Conservation (phyloP, 2,888 invertebrate species). For the Rhogogaster chlorosoma region DNA sequence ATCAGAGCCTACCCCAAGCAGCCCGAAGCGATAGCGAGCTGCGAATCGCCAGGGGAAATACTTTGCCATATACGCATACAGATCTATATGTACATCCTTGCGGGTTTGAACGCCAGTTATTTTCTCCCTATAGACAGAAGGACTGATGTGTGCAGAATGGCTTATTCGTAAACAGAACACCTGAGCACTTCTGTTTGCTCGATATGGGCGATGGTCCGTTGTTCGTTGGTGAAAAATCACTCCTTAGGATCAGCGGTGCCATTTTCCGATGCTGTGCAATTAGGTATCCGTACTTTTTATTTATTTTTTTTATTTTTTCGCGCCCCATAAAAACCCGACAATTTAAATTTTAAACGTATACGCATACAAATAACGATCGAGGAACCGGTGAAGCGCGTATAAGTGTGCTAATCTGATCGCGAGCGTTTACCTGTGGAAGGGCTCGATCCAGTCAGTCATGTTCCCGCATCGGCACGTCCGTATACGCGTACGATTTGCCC, state of each 20-base stretch:
- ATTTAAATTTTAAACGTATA: neutral
- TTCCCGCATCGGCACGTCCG: neutral
- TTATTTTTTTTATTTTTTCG: neutral
- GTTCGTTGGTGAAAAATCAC: neutral
- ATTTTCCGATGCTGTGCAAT: conserved; percentile 5
- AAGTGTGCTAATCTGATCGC: neutral
- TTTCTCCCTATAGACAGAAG: conserved; percentile 46
- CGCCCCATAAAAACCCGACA: neutral
- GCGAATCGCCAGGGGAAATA: conserved; percentile 35
- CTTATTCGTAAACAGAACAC: conserved; percentile 44
- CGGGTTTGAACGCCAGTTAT: conserved; percentile 42
- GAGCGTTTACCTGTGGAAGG: neutral
- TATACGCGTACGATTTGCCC: neutral
- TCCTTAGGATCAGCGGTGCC: neutral
- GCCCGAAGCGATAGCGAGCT: conserved; percentile 18
- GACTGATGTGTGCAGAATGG: conserved; percentile 50
- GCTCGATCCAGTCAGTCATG: neutral
- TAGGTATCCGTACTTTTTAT: neutral
- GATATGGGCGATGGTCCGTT: neutral
- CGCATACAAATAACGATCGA: neutral
- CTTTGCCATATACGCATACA: neutral
- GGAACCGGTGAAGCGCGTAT: neutral
- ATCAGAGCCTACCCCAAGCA: conserved; percentile 46
- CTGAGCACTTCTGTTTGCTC: conserved; percentile 44
- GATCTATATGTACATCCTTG: conserved; percentile 27